Evolutionary conservation across 2,888 invertebrate species (phyloP).

Genomic region (Chromoteleia sp.): DNA sequence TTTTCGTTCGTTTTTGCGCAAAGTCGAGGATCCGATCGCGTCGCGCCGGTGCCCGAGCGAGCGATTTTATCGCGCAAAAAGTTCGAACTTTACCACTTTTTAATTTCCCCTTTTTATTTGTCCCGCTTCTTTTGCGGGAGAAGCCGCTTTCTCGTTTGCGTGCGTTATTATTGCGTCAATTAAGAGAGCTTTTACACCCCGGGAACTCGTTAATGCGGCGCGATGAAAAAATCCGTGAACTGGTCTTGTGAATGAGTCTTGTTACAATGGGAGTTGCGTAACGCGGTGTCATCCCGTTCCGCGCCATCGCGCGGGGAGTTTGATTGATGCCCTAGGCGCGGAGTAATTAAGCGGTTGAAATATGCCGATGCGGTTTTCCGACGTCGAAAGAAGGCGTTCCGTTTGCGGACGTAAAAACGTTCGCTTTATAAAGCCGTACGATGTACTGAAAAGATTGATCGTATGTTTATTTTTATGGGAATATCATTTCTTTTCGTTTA

Average conservation of each 20-base stretch:
- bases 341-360: conserved; percentile 20
- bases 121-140: neutral
- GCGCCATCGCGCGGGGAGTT: conserved; percentile 14
- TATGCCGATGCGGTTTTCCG: neutral
- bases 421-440: too few relatives aligned
- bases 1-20: neutral
- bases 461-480: too few relatives aligned
- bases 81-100: neutral
- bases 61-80: conserved; percentile 8
- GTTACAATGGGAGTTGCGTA: conserved; percentile 23
- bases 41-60: too few relatives aligned
- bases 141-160: neutral
- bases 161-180: conserved; percentile 2
- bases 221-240: conserved; percentile 3
- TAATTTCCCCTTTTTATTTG: conserved; percentile 1
- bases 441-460: too few relatives aligned
- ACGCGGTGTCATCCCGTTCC: conserved; percentile 27
- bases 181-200: neutral
- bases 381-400: too few relatives aligned
- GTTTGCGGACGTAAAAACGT: too few relatives aligned
- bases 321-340: neutral
- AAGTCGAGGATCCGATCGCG: too few relatives aligned
- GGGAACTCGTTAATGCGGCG: conserved; percentile 14
- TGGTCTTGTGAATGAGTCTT: conserved; percentile 10
- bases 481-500: too few relatives aligned